Percentiles rank a stretch among this genome's conserved stretches.
These are phyloP conservation scores for Abrostola triplasia DNA, from an alignment of 2,888 invertebrate species.

Conservation along the genomic window DNA sequence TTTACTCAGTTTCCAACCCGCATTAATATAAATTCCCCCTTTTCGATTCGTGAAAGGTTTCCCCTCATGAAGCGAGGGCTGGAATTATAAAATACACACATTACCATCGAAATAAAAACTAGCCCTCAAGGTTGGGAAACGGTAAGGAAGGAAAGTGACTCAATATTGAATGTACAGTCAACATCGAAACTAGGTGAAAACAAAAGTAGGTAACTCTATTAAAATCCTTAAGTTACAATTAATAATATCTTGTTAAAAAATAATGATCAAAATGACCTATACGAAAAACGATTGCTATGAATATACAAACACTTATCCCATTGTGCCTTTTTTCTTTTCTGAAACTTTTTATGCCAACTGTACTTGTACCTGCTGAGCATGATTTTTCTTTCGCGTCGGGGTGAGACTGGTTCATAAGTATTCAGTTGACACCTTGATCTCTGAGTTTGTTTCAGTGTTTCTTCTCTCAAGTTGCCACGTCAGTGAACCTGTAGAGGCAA, in stretches of 20 bases:
- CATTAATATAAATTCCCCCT: constrained; percentile 65
- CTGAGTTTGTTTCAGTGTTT: background rate
- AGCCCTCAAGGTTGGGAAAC: constrained; percentile 46
- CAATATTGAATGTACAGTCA: constrained; percentile 18
- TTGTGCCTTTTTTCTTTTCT: background rate
- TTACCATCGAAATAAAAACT: constrained; percentile 63
- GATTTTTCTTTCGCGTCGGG: constrained; percentile 27
- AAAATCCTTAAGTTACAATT: background rate
- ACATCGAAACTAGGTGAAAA: background rate
- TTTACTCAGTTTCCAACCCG: constrained; percentile 50
- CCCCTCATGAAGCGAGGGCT: constrained; percentile 42
- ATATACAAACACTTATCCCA: background rate
- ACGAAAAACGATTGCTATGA: too few species aligned
- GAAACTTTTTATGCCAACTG: background rate
- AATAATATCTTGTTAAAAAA: background rate
- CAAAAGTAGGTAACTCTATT: background rate
- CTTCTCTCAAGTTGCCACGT: background rate
- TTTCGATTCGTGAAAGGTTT: constrained; percentile 61
- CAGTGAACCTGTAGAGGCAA: too few species aligned
- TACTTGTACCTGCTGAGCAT: constrained; percentile 18
- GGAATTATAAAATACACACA: constrained; percentile 47
- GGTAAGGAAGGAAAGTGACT: constrained; percentile 24
- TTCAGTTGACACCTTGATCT: background rate
- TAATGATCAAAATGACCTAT: too few species aligned
- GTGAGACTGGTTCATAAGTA: constrained; percentile 1